Evolutionary conservation across 2,113 vertebrate genomes (phyloP), one percentile per base, ranked within the genome.

Genomic region (Tragelaphus strepsiceros): DNA sequence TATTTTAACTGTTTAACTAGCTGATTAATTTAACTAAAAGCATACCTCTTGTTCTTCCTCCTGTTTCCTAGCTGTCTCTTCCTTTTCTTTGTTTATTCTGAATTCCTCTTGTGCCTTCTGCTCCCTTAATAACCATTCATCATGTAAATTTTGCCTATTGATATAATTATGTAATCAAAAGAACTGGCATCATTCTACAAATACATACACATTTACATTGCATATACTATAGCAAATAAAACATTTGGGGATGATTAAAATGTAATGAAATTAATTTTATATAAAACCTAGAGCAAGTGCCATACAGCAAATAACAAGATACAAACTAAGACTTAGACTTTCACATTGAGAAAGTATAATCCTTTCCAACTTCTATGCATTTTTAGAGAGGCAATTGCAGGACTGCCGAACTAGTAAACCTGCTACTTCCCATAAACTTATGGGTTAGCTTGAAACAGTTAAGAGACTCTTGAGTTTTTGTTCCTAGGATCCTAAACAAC

Each of bases 31-130:
- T 51, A 28, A 62, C 78, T 96, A 88, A 97, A 91, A 95, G 54
- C 80, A 90, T 95, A 99, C 99, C 99, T 99, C 99, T 95, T 99
- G 99, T n/a, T 99, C 99, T 96, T 99, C 99, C 96, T 99, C 99
- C 94, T 98, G 99, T 98, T 98, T 99, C 98, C 97, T 99, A 58
- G 98, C 99, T 56, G 99, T 98, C 43, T 99, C 99, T 97, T 99
- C 99, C 96, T 98, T 99, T 98, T 99, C 99, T 83, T 96, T 99
- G 82, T 96, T 99, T 93, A 99, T 97, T 84, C 97, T 98, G 97
- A 99, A 99, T 89, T 99, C 99, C 97, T 99, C 99, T 98, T 99
- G 99, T n/a, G 99, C 99, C 39, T 99, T 98, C 93, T 98, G 98
- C 98, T 99, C 99, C 98, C 99, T 99, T 96, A 99, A 98, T 97